A percentile compares a stretch with the other conserved stretches of the same genome.
phyloP scores from a whole-genome alignment of 2,888 invertebrate species.

The Eumerus sabulonum region DNA sequence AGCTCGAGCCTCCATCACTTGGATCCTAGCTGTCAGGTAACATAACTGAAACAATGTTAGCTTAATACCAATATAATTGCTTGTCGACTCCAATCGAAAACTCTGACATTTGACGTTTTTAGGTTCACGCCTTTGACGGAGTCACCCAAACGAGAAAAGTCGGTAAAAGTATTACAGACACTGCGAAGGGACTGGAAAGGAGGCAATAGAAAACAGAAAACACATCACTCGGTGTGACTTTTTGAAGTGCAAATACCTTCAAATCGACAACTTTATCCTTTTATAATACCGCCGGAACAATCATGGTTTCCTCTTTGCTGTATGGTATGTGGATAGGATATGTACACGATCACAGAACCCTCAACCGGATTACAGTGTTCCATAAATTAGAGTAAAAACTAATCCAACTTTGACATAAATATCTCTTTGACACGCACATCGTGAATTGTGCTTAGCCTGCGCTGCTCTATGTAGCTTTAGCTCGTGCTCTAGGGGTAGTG shows the following conservation, averaged over 20 bases:
- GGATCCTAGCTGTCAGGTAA: conserved; percentile 29
- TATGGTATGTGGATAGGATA: not conserved
- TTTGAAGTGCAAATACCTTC: conserved; percentile 53
- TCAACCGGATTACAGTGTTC: conserved; percentile 58
- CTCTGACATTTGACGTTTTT: conserved; percentile 58
- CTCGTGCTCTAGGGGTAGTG: too few relatives aligned
- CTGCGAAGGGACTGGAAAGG: not conserved
- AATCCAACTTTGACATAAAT: conserved; percentile 65
- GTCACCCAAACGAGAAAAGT: not conserved
- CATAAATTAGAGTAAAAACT: conserved; percentile 64
- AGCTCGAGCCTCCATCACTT: too few relatives aligned
- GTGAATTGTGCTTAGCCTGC: conserved; percentile 47
- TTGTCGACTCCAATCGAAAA: conserved; percentile 48
- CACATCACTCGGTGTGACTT: conserved; percentile 27
- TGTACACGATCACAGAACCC: conserved; percentile 21
- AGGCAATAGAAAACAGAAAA: conserved; percentile 23
- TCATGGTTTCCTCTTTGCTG: conserved; percentile 1
- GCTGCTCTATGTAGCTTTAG: not conserved
- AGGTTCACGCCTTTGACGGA: conserved; percentile 8
- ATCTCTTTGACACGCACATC: conserved; percentile 62
- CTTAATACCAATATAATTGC: conserved; percentile 61
- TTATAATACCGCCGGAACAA: conserved; percentile 1
- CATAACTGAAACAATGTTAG: conserved; percentile 56
- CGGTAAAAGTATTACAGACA: not conserved
- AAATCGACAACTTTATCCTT: conserved; percentile 62